Evolutionary conservation across 1,140 invertebrate species (phyloP).

Genomic region (Drosophila auraria): DNA sequence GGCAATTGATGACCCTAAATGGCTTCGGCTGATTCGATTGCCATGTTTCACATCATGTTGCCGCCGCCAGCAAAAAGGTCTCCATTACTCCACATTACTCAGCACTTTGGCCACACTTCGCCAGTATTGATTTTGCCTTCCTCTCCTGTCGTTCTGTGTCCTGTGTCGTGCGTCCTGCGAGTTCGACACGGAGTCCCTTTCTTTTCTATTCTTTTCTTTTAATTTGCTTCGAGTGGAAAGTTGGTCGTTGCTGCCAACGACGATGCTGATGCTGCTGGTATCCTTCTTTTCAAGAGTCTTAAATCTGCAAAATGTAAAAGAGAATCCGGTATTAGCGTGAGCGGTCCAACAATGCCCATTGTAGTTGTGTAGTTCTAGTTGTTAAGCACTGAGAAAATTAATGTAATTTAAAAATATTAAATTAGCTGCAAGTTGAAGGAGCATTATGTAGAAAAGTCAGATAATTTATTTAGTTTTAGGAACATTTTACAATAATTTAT

Average conservation of each 20-base stretch:
- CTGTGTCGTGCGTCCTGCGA: slow-evolving; percentile 1
- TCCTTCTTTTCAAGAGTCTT: slow-evolving; percentile 47
- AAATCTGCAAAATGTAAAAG: slow-evolving; percentile 57
- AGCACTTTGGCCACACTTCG: slow-evolving; percentile 73
- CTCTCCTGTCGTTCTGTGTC: slow-evolving; percentile 23
- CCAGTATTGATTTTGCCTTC: slow-evolving; percentile 58
- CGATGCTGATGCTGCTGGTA: slow-evolving; percentile 11
- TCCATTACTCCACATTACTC: slow-evolving; percentile 81
- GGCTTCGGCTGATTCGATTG: slow-evolving; percentile 82
- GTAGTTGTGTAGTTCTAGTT: slow-evolving; percentile 44
- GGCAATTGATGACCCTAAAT: slow-evolving; percentile 83
- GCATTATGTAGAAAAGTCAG: no score
- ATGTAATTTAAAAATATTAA: background rate
- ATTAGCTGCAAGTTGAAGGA: no score
- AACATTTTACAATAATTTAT: no score
- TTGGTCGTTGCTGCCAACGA: background rate
- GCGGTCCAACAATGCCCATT: slow-evolving; percentile 63
- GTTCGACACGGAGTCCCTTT: slow-evolving; percentile 16
- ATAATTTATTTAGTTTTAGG: no score
- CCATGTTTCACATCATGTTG: slow-evolving; percentile 83
- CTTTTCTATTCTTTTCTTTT: slow-evolving; percentile 40
- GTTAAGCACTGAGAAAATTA: slow-evolving; percentile 1
- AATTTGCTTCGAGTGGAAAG: slow-evolving; percentile 41
- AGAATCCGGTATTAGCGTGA: slow-evolving; percentile 67
- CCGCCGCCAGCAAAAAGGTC: slow-evolving; percentile 75